A percentile compares a stretch with the other conserved stretches of the same genome.
Evolutionary conservation across 2,888 invertebrate genomes (phyloP).

Genomic region (Poecilobothrus nobilitatus): DNA sequence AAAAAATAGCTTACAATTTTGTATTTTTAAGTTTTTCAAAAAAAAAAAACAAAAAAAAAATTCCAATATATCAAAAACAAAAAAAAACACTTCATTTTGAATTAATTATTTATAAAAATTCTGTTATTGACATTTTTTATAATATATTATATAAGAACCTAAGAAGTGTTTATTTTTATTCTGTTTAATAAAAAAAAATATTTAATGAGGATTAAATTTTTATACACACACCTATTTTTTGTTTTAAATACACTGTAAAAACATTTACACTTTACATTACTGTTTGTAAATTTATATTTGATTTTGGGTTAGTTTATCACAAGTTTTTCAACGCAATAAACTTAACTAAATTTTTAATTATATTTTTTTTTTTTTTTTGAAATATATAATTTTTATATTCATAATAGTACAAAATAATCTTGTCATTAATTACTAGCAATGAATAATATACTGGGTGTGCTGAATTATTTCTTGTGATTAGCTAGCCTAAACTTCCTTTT

Average conservation of each 20-base stretch:
- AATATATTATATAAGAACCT: slow-evolving; percentile 6
- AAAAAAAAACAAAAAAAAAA: not conserved
- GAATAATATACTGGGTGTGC: no score
- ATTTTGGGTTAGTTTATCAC: no score
- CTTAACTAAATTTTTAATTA: no score
- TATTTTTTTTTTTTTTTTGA: no score
- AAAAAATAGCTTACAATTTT: slow-evolving; percentile 6
- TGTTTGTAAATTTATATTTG: no score
- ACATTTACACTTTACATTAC: no score
- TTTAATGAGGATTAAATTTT: not conserved
- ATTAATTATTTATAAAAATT: slow-evolving; percentile 6
- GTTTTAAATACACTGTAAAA: not conserved
- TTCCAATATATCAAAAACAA: slow-evolving; percentile 1
- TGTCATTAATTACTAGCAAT: no score
- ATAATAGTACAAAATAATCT: no score
- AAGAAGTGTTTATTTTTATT: not conserved
- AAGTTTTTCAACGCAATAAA: no score
- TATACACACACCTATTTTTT: not conserved
- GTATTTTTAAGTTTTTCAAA: slow-evolving; percentile 4
- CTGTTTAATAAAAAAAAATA: not conserved
- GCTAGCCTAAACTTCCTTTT: no score
- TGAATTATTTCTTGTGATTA: no score
- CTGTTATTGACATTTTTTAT: slow-evolving; percentile 6
- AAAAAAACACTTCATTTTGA: not conserved
- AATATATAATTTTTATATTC: no score